phyloP scores from a whole-genome alignment of 1,140 invertebrate genomes.

The Nephotettix cincticeps region DNA sequence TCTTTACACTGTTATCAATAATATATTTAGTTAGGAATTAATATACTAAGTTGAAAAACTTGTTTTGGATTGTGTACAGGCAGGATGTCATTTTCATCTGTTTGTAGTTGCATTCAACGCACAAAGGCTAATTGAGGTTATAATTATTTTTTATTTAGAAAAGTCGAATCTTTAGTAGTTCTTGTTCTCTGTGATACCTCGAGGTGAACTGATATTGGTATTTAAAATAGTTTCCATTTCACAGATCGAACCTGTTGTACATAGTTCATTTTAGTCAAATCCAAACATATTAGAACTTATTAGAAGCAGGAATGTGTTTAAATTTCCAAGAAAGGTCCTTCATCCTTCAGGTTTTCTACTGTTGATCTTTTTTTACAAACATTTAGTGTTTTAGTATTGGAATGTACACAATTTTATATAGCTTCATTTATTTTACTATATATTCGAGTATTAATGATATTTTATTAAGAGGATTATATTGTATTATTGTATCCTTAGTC shows the following conservation, averaged over 20 bases:
- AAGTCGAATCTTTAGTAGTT: neutral
- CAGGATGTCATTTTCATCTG: neutral
- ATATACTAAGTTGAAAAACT: conserved; percentile 3
- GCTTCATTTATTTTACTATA: conserved; percentile 5
- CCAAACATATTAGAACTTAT: too few species aligned
- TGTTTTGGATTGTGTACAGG: conserved; percentile 10
- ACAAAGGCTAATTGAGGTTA: neutral
- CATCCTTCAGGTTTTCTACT: too few species aligned
- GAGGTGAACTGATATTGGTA: neutral
- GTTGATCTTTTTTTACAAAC: too few species aligned
- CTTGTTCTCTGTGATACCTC: neutral
- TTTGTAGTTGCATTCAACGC: neutral
- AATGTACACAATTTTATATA: conserved; percentile 8
- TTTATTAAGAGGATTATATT: conserved; percentile 1
- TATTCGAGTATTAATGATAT: neutral
- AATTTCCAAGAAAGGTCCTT: too few species aligned
- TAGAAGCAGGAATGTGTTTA: too few species aligned
- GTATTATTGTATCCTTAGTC: neutral
- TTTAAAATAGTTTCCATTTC: conserved; percentile 4
- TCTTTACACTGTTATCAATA: neutral
- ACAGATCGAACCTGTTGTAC: too few species aligned
- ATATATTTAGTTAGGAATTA: neutral
- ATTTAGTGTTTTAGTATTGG: neutral
- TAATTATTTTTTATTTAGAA: neutral
- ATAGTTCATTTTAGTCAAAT: too few species aligned